Conservation (phyloP, 1,140 invertebrate species). For the Bathynomus jamesi region DNA sequence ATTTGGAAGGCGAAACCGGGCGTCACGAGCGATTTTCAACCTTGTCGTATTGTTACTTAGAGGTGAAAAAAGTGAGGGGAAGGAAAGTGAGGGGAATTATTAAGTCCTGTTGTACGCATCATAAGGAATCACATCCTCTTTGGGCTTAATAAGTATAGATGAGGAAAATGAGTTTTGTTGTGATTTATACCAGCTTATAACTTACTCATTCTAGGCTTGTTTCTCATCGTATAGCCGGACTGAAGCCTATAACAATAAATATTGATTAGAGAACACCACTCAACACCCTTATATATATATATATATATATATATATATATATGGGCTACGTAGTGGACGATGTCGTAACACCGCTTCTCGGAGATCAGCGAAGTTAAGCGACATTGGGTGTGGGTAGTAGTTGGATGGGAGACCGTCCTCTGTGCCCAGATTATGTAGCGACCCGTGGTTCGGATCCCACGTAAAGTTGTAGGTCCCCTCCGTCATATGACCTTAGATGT, state of each 20-base stretch:
- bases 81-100: background rate
- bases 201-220: background rate
- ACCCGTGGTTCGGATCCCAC: too few species aligned
- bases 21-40: too few species aligned
- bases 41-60: background rate
- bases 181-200: slow-evolving; percentile 1
- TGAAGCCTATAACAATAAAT: background rate
- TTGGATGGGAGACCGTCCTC: too few species aligned
- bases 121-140: slow-evolving; percentile 1
- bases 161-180: background rate
- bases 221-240: background rate
- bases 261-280: background rate
- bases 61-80: background rate
- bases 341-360: too few species aligned
- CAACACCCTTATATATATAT: background rate
- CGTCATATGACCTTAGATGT: too few species aligned
- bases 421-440: too few species aligned
- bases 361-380: too few species aligned
- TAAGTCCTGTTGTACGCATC: background rate
- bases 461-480: too few species aligned
- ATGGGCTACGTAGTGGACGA: too few species aligned
- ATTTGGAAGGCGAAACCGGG: too few species aligned
- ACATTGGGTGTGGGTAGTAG: too few species aligned
- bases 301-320: slow-evolving; percentile 3
- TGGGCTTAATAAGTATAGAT: background rate